Percentiles rank a stretch among this genome's conserved stretches.
These are phyloP conservation scores for Drosophila parthenogenetica DNA, from an alignment of 2,888 invertebrate species.

Conservation along the genomic window DNA sequence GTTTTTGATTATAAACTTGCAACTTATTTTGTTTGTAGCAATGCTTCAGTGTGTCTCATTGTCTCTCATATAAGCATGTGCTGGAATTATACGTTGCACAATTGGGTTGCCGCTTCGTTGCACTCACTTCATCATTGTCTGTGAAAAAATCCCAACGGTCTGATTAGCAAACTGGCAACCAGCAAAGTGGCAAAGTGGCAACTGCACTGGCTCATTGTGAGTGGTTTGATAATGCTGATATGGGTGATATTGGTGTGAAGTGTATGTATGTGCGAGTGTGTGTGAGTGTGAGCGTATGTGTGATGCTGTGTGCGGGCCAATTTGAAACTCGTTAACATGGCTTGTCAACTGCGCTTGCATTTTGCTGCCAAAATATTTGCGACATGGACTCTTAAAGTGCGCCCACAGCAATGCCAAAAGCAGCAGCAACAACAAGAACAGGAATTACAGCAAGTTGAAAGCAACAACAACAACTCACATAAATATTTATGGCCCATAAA, in stretches of 20 bases:
- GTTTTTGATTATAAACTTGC: conserved; percentile 1
- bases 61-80: conserved; percentile 1
- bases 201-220: conserved; percentile 23
- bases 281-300: conserved; percentile 3
- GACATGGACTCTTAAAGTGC: conserved; percentile 47
- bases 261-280: conserved; percentile 4
- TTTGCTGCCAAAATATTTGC: conserved; percentile 73
- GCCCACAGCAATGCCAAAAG: conserved; percentile 32
- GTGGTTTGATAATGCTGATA: conserved; percentile 8
- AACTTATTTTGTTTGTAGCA: conserved; percentile 7
- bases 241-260: not conserved
- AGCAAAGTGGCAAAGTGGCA: conserved; percentile 17
- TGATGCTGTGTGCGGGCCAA: conserved; percentile 48
- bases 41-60: not conserved
- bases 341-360: conserved; percentile 69
- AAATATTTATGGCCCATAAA: conserved; percentile 76
- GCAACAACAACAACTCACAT: conserved; percentile 40
- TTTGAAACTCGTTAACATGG: conserved; percentile 70
- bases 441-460: conserved; percentile 16
- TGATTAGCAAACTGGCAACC: conserved; percentile 48
- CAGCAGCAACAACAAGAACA: conserved; percentile 5
- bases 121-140: conserved; percentile 35
- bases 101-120: conserved; percentile 17
- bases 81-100: conserved; percentile 14
- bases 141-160: conserved; percentile 42